Percentiles rank a stretch among this genome's conserved stretches.
Conservation (phyloP, 2,797 vertebrate species). For the Parauchenoglanis ngamensis region DNA sequence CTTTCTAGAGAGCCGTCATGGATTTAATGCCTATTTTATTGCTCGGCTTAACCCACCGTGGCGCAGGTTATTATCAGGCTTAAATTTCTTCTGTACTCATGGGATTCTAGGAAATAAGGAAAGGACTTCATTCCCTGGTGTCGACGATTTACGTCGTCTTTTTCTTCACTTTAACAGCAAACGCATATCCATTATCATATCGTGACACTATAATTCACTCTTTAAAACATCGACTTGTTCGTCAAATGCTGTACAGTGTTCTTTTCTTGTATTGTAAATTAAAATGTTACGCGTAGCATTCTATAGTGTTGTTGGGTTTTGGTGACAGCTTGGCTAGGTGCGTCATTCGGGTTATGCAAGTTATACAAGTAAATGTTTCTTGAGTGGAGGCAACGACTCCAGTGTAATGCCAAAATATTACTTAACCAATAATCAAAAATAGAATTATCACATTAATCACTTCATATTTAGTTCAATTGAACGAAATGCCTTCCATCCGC, state of each 20-base stretch:
- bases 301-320: too few relatives aligned
- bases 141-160: not conserved
- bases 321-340: not conserved
- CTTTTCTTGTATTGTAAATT: not conserved
- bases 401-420: not conserved
- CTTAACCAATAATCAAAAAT: not conserved
- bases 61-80: slow-evolving; percentile 69
- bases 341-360: too few relatives aligned
- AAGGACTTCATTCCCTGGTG: not conserved
- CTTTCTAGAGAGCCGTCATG: slow-evolving; percentile 5
- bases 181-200: not conserved
- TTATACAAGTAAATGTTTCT: not conserved
- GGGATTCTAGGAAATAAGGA: not conserved
- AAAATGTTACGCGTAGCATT: not conserved
- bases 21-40: slow-evolving; percentile 60
- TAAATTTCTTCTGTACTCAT: slow-evolving; percentile 70
- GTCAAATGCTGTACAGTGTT: not conserved
- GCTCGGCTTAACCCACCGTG: slow-evolving; percentile 64
- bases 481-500: not conserved
- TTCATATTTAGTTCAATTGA: not conserved
- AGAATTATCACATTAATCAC: not conserved
- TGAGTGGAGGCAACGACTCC: not conserved
- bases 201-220: not conserved
- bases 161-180: not conserved
- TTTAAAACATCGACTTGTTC: not conserved